Percentiles rank a stretch among this genome's conserved stretches.
Evolutionary conservation across 2,113 vertebrate species (phyloP).

Genomic region (Saguinus midas): DNA sequence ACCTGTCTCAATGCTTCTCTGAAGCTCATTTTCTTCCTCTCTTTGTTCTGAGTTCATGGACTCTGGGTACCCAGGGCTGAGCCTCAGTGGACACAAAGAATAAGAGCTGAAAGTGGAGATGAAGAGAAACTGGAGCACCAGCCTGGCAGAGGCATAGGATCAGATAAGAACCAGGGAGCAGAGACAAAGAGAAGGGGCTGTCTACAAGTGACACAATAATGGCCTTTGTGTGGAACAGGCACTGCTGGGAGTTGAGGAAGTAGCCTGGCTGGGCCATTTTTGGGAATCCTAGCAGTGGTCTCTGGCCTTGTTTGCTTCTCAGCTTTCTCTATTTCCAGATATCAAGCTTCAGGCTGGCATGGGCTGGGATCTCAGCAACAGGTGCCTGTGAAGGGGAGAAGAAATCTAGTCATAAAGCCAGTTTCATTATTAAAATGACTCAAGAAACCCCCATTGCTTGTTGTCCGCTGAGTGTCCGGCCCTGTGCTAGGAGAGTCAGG

Average conservation of each 20-base stretch:
- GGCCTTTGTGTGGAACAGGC: constrained; percentile 7
- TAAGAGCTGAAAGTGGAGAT: constrained; percentile 46
- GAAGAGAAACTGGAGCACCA: constrained; percentile 1
- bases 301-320: background rate
- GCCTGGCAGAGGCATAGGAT: background rate
- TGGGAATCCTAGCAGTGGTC: background rate
- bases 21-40: background rate
- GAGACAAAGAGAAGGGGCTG: background rate
- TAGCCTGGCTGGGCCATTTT: background rate
- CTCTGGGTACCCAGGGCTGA: background rate
- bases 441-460: background rate
- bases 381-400: background rate
- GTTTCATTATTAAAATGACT: background rate
- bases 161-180: constrained; percentile 51
- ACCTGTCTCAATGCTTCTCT: background rate
- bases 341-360: background rate
- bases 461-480: background rate
- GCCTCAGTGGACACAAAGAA: constrained; percentile 45
- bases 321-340: background rate
- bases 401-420: background rate
- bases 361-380: background rate
- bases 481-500: too few species aligned
- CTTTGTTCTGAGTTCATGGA: background rate
- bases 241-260: background rate
- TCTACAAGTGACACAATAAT: background rate